phyloP scores from a whole-genome alignment of 2,888 invertebrate species.

The Noctua comes region DNA sequence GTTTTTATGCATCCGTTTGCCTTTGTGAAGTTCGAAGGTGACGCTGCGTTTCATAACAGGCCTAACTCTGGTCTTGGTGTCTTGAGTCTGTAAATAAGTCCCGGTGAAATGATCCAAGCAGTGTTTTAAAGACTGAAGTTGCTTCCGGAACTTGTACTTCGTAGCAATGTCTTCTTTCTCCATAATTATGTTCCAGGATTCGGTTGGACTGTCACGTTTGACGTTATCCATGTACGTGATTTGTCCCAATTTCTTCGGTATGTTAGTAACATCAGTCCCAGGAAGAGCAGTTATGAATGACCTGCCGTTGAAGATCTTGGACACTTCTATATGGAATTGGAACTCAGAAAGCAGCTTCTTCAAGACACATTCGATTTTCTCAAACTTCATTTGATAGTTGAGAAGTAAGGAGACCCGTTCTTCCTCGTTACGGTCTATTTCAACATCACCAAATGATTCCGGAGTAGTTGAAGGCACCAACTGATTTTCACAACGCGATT shows the following conservation, averaged over 20 bases:
- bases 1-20: constrained; percentile 67
- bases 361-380: constrained; percentile 79
- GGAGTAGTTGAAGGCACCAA: constrained; percentile 76
- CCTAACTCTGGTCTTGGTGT: constrained; percentile 53
- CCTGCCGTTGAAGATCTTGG: constrained; percentile 81
- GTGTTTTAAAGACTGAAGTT: constrained; percentile 78
- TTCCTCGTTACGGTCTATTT: constrained; percentile 82
- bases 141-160: constrained; percentile 79
- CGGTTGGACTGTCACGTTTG: constrained; percentile 74
- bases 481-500: constrained; percentile 64
- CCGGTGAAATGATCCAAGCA: constrained; percentile 79
- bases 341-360: constrained; percentile 83
- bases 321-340: constrained; percentile 85
- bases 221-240: constrained; percentile 71
- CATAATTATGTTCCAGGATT: constrained; percentile 81
- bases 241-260: constrained; percentile 72
- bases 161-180: constrained; percentile 79
- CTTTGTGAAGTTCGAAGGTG: constrained; percentile 71
- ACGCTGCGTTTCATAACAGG: constrained; percentile 59
- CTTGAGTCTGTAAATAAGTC: constrained; percentile 71
- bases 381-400: constrained; percentile 81
- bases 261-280: constrained; percentile 69
- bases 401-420: constrained; percentile 77
- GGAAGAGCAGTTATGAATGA: constrained; percentile 75
- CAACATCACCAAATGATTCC: constrained; percentile 85